phyloP scores from a whole-genome alignment of 1,140 invertebrate species.

The Harpegnathos saltator region DNA sequence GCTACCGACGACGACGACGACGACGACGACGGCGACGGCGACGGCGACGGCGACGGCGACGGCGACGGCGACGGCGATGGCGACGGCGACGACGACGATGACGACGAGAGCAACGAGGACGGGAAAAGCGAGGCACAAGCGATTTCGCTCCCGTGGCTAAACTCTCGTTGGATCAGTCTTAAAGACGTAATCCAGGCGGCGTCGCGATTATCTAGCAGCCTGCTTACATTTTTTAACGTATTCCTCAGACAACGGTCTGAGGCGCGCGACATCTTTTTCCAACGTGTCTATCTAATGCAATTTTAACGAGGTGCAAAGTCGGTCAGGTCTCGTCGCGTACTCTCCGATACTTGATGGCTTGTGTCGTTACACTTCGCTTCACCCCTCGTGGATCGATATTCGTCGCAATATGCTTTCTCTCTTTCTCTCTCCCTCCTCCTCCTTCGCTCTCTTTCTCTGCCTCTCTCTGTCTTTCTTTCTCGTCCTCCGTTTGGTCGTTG shows the following conservation, averaged over 20 bases:
- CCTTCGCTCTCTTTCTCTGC: slow-evolving; percentile 1
- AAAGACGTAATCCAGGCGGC: slow-evolving; percentile 9
- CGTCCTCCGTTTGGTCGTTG: slow-evolving; percentile 35
- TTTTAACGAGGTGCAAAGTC: slow-evolving; percentile 75
- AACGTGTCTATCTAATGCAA: slow-evolving; percentile 69
- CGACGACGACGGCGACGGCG: no score
- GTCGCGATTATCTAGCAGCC: slow-evolving; percentile 31
- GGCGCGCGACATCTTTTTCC: slow-evolving; percentile 49
- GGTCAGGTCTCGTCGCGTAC: slow-evolving; percentile 63
- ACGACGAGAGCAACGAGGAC: no score
- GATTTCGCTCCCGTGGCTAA: neutral
- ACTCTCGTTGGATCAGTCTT: neutral
- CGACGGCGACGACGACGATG: no score
- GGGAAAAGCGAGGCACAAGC: neutral
- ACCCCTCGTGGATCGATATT: slow-evolving; percentile 48
- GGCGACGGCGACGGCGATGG: no score
- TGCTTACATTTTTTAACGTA: slow-evolving; percentile 62
- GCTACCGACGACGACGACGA: no score
- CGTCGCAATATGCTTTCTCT: neutral
- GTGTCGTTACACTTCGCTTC: slow-evolving; percentile 60
- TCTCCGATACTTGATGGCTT: slow-evolving; percentile 53
- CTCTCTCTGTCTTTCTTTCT: neutral
- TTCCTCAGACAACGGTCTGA: slow-evolving; percentile 40
- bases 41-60: no score
- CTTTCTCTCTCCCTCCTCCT: slow-evolving; percentile 2